These are phyloP conservation scores for Sabellastarte sp. DNA, from an alignment of 2,888 invertebrate genomes.

Conservation along the genomic window DNA sequence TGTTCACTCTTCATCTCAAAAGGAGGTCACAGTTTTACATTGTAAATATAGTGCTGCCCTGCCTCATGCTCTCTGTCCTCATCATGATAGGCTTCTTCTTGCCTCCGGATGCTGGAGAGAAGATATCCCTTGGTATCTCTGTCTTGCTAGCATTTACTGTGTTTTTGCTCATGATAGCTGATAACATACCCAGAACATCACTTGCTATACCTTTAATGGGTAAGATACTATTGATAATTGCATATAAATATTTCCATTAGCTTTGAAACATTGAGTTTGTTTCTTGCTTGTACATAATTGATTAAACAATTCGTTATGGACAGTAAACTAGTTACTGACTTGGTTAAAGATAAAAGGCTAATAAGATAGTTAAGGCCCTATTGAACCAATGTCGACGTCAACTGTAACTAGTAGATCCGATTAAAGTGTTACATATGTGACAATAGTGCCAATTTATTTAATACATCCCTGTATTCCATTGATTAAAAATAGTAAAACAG, in stretches of 20 bases:
- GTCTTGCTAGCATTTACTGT: constrained; percentile 35
- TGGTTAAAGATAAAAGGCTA: no score
- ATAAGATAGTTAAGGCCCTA: no score
- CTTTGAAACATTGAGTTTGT: no score
- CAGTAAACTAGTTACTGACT: no score
- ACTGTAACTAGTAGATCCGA: no score
- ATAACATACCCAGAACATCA: constrained; percentile 32
- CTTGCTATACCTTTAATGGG: constrained; percentile 34
- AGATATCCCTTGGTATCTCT: constrained; percentile 33
- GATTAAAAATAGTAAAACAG: not conserved
- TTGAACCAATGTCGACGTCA: no score
- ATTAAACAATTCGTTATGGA: no score
- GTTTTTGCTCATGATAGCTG: constrained; percentile 34
- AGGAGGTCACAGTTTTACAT: constrained; percentile 26
- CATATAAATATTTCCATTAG: no score
- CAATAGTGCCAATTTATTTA: no score
- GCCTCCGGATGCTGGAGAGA: constrained; percentile 33
- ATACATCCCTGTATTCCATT: not conserved
- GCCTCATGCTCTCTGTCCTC: constrained; percentile 32
- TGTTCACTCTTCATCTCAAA: constrained; percentile 27
- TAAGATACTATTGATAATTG: constrained; percentile 13
- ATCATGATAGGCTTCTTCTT: constrained; percentile 31
- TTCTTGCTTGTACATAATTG: no score
- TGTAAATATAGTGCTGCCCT: constrained; percentile 35
- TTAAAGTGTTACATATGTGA: no score